These are phyloP conservation scores for Lepisosteus oculatus DNA, from an alignment of 2,113 vertebrate species.

Conservation along the genomic window DNA sequence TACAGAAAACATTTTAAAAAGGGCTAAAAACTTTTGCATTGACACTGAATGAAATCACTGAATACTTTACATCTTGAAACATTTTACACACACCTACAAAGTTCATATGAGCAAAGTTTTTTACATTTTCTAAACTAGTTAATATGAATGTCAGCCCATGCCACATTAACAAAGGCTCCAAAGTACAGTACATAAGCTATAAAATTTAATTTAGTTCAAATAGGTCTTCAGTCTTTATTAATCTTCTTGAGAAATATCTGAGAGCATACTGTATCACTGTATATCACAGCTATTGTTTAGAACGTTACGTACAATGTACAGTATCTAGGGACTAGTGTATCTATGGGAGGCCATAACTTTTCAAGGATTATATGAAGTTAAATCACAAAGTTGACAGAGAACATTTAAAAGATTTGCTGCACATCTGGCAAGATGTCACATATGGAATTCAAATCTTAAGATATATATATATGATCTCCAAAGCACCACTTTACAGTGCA, in stretches of 20 bases:
- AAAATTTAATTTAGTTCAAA: conserved; percentile 16
- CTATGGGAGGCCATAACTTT: neutral
- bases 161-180: neutral
- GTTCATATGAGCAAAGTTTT: neutral
- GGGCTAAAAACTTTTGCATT: too few relatives aligned
- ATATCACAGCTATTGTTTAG: too few relatives aligned
- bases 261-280: neutral
- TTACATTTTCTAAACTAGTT: conserved; percentile 3
- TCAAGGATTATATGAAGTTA: neutral
- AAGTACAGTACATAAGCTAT: neutral
- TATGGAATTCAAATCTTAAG: too few relatives aligned
- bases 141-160: neutral
- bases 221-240: conserved; percentile 12
- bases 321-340: neutral
- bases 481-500: too few relatives aligned
- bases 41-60: too few relatives aligned
- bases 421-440: too few relatives aligned
- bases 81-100: too few relatives aligned
- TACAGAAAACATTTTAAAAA: too few relatives aligned
- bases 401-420: too few relatives aligned
- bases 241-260: conserved; percentile 12
- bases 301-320: neutral
- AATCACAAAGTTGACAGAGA: too few relatives aligned
- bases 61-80: too few relatives aligned
- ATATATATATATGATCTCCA: too few relatives aligned